These are phyloP conservation scores for Lasioglossum figueresi DNA, from an alignment of 2,888 invertebrate genomes.

Conservation along the genomic window DNA sequence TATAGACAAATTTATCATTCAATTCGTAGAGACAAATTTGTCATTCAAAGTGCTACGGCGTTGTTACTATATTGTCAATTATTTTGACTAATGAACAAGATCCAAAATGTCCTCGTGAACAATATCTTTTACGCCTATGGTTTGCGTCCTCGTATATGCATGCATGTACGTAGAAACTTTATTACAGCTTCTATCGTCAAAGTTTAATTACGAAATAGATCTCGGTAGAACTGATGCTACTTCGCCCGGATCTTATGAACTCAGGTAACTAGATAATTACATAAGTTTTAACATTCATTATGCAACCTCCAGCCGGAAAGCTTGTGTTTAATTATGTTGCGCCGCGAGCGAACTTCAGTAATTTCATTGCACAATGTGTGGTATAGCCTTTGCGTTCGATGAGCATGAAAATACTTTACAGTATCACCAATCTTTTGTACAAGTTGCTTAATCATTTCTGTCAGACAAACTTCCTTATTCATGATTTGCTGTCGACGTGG, in stretches of 20 bases:
- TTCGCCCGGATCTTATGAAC: background rate
- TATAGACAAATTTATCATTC: no score
- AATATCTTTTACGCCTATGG: background rate
- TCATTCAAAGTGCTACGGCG: background rate
- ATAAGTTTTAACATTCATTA: slow-evolving; percentile 20
- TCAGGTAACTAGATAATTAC: slow-evolving; percentile 12
- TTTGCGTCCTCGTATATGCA: background rate
- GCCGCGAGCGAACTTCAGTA: background rate
- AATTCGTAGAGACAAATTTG: no score
- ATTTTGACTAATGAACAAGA: background rate
- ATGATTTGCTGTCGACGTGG: no score
- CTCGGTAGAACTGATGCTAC: slow-evolving; percentile 1
- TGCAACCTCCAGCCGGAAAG: slow-evolving; percentile 6
- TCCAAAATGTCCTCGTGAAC: background rate
- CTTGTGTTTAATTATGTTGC: slow-evolving; percentile 15
- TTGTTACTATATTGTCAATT: background rate
- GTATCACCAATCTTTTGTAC: background rate
- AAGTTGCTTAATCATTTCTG: background rate
- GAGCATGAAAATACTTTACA: background rate
- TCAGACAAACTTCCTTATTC: no score
- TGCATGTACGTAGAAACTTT: background rate
- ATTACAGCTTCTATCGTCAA: background rate
- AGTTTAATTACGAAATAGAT: slow-evolving; percentile 18
- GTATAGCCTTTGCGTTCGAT: background rate
- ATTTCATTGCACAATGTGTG: slow-evolving; percentile 3